Percentiles rank a stretch among this genome's conserved stretches.
Conservation (phyloP, 2,888 invertebrate genomes). For the Ophion costatus region DNA sequence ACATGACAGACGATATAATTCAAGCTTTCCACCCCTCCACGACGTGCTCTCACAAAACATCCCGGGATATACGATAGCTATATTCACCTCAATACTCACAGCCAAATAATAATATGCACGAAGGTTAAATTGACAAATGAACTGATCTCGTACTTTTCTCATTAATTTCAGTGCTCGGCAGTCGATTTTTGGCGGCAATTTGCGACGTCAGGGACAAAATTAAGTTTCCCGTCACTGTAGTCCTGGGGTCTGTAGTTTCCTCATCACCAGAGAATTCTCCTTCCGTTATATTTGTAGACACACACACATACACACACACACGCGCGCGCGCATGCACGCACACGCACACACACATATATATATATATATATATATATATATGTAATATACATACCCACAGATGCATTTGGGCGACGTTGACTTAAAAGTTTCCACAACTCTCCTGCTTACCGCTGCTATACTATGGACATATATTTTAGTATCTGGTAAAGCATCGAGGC, state of each 20-base stretch:
- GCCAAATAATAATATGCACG: background rate
- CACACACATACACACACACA: background rate
- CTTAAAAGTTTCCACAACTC: slow-evolving; percentile 24
- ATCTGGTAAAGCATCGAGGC: slow-evolving; percentile 12
- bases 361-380: too few relatives aligned
- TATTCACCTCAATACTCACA: background rate
- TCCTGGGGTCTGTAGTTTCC: slow-evolving; percentile 28
- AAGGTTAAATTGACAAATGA: background rate
- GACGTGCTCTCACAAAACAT: background rate
- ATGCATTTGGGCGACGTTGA: background rate
- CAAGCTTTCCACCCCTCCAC: background rate
- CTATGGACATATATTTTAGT: background rate
- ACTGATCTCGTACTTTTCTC: background rate
- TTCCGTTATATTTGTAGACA: background rate
- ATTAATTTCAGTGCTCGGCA: slow-evolving; percentile 4
- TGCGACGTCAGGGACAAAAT: slow-evolving; percentile 49
- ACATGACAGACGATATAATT: background rate
- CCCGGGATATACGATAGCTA: too few relatives aligned
- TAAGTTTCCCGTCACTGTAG: slow-evolving; percentile 4
- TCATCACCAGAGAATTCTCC: slow-evolving; percentile 49
- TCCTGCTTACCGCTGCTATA: slow-evolving; percentile 11
- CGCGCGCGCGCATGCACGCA: too few relatives aligned
- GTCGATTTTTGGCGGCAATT: slow-evolving; percentile 13
- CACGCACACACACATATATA: background rate
- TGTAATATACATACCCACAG: background rate